phyloP scores from a whole-genome alignment of 2,113 vertebrate species.

The Gallinago jamesoni region DNA sequence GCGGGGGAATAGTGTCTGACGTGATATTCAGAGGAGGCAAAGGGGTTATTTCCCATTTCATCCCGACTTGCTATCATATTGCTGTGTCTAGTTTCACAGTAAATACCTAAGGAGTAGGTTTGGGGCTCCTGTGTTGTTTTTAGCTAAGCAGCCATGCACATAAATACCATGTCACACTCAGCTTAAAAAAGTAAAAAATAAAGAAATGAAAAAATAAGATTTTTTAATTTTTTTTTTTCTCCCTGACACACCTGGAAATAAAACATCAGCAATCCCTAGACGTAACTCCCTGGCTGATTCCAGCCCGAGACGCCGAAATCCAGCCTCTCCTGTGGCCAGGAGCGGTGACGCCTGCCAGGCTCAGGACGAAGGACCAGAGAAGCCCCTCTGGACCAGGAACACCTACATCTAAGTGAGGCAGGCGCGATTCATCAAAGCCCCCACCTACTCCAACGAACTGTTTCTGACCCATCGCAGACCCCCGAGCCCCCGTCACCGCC shows the following conservation, averaged over 20 bases:
- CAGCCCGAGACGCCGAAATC: background rate
- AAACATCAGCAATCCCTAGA: background rate
- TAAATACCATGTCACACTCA: background rate
- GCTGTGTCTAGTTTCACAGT: conserved; percentile 13
- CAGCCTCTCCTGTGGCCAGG: background rate
- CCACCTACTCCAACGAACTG: background rate
- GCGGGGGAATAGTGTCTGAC: background rate
- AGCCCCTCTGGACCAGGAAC: background rate
- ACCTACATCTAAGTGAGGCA: background rate
- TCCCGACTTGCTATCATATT: conserved; percentile 16
- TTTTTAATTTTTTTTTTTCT: background rate
- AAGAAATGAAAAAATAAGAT: background rate
- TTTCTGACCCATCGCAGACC: conserved; percentile 33
- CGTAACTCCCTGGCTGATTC: background rate
- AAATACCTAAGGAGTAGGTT: conserved; percentile 20
- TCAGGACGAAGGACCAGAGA: background rate
- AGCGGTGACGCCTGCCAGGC: background rate
- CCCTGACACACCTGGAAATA: conserved; percentile 16
- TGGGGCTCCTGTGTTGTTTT: background rate
- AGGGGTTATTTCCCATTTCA: background rate
- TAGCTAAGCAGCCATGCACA: background rate
- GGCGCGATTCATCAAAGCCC: background rate
- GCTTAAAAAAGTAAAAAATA: background rate
- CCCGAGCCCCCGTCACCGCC: background rate
- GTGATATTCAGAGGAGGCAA: conserved; percentile 9